Conservation (phyloP, 2,888 invertebrate species). For the Drosophila lutescens region DNA sequence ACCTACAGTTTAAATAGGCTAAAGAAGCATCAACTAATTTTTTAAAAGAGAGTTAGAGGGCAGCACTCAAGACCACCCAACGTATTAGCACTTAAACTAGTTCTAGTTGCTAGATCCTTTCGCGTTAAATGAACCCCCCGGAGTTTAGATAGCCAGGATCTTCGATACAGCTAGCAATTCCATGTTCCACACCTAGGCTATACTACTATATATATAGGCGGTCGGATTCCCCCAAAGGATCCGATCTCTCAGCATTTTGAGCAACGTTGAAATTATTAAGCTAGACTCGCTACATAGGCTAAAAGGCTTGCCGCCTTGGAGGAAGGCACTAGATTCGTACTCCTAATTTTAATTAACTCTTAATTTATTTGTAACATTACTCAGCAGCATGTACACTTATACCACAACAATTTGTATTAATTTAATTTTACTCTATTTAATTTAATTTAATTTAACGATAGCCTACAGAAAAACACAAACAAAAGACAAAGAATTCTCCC, state of each 20-base stretch:
- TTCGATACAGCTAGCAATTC: conserved; percentile 77
- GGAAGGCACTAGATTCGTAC: conserved; percentile 40
- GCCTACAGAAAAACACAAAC: conserved; percentile 32
- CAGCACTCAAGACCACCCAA: conserved; percentile 63
- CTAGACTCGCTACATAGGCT: conserved; percentile 51
- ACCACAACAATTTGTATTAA: conserved; percentile 70
- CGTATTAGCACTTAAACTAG: conserved; percentile 70
- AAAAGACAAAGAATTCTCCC: conserved; percentile 82
- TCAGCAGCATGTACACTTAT: conserved; percentile 39
- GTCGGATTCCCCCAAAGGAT: conserved; percentile 10
- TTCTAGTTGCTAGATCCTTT: conserved; percentile 49
- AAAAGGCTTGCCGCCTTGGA: conserved; percentile 5
- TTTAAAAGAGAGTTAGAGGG: conserved; percentile 16
- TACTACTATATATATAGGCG: conserved; percentile 22
- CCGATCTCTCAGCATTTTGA: conserved; percentile 68
- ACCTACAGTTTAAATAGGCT: conserved; percentile 76
- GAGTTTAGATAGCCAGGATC: conserved; percentile 35
- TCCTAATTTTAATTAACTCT: conserved; percentile 37
- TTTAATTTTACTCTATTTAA: conserved; percentile 61
- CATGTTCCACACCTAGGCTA: conserved; percentile 74
- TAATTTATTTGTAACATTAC: conserved; percentile 59
- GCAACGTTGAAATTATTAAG: conserved; percentile 69
- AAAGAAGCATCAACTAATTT: conserved; percentile 44
- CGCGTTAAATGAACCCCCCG: conserved; percentile 23
- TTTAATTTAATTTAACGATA: conserved; percentile 27